Evolutionary conservation across 2,888 invertebrate genomes (phyloP), one percentile per base, ranked within the genome.

Genomic region (Phengaris alcon): DNA sequence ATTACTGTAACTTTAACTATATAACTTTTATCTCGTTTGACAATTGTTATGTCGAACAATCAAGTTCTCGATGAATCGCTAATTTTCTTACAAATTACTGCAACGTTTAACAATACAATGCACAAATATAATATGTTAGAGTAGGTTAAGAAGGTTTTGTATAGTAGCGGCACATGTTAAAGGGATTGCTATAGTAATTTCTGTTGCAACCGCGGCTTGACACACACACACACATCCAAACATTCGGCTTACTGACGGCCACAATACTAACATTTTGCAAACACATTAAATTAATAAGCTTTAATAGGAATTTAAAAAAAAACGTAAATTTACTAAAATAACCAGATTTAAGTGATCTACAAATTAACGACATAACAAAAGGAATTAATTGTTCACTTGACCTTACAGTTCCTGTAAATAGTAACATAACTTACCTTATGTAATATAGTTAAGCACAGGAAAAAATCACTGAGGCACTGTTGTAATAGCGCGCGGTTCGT

Each of bases 401-500:
- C 54, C 70, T 35, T 52, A 13, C 51, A 15, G 48, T 81, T 83
- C 83, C 83, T 82, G 82, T 82, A 82, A 78, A 77, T 78, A 81
- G 79, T 86, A 86, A 85, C 86, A 89, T 48, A 15, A 64, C 93
- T 93, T 88, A 93, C 93, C 93, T 91, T 80, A 84, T 85, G 87
- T 55, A 82, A 84, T 82, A 87, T 89, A 89, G 87, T 87, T 88
- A 88, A 88, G 87, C 90, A 88, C 88, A 88, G 88, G 90, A 90
- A 90, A 91, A 91, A 91, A 91, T 88, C 90, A 93, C 93, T 91
- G 89, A 89, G 88, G 80, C 92, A 93, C 93, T 90, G 90, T 90
- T 88, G 93, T 93, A 92, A 93, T 93, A 93, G 91, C 92, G 90
- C 92, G 92, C 89, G 88, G 90, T 91, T 85, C 88, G 90, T 89